These are phyloP conservation scores for Parauchenoglanis ngamensis DNA, from an alignment of 2,797 vertebrate genomes.

Conservation along the genomic window DNA sequence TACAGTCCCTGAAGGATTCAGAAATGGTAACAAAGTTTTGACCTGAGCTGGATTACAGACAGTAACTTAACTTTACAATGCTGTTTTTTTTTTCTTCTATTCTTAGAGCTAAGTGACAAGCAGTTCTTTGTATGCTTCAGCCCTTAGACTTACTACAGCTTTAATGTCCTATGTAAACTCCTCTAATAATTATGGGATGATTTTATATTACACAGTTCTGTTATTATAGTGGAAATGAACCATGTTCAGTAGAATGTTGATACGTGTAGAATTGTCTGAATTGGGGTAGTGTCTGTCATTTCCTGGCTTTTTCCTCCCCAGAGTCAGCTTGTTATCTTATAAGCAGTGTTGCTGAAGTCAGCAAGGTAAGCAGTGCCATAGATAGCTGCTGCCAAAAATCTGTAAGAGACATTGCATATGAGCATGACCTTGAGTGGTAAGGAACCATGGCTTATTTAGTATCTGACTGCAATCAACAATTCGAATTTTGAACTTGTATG, in stretches of 20 bases:
- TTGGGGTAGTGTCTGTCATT: background rate
- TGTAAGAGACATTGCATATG: background rate
- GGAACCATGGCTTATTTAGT: background rate
- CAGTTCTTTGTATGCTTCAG: background rate
- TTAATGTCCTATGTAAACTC: background rate
- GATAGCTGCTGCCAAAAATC: conserved; percentile 11
- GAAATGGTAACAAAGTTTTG: background rate
- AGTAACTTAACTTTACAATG: background rate
- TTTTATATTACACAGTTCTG: background rate
- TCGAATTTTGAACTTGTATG: background rate
- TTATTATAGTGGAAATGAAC: background rate
- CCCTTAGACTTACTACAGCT: background rate
- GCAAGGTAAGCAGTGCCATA: background rate
- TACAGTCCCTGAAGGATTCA: background rate
- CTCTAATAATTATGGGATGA: background rate
- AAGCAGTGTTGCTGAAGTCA: conserved; percentile 19
- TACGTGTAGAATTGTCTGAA: background rate
- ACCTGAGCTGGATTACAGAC: background rate
- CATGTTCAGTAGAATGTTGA: background rate
- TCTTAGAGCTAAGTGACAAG: background rate
- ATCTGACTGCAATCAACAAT: background rate
- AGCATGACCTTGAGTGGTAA: background rate
- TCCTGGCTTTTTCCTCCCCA: background rate
- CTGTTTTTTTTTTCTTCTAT: no score
- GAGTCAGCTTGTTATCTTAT: background rate